These are phyloP conservation scores for Melanchra persicariae DNA, from an alignment of 2,888 invertebrate genomes.

Conservation along the genomic window DNA sequence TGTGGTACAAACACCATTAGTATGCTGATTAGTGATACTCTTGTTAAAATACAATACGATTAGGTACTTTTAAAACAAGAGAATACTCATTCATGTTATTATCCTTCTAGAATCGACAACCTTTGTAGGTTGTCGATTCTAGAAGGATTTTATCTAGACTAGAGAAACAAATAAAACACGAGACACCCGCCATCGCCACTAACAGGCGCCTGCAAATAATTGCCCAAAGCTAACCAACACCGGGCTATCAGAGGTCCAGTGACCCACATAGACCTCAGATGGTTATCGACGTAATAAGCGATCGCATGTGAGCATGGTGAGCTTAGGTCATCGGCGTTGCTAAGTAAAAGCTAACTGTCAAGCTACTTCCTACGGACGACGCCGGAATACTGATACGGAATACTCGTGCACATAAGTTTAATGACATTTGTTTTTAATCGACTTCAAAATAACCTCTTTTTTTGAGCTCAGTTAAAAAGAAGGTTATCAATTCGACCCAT, in stretches of 20 bases:
- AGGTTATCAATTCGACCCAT: too few relatives aligned
- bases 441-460: too few relatives aligned
- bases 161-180: conserved; percentile 13
- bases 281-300: conserved; percentile 53
- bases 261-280: conserved; percentile 53
- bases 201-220: conserved; percentile 48
- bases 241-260: conserved; percentile 44
- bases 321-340: conserved; percentile 75
- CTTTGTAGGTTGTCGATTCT: too few relatives aligned
- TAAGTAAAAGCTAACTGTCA: conserved; percentile 79
- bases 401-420: conserved; percentile 61
- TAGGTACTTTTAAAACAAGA: too few relatives aligned
- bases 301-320: conserved; percentile 49
- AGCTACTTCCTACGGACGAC: conserved; percentile 71
- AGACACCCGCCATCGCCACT: conserved; percentile 8
- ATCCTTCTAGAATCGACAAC: too few relatives aligned
- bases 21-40: too few relatives aligned
- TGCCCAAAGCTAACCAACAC: conserved; percentile 27
- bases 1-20: too few relatives aligned
- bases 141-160: too few relatives aligned
- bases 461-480: too few relatives aligned
- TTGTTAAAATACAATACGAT: too few relatives aligned
- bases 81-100: too few relatives aligned
- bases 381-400: conserved; percentile 72
- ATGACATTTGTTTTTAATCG: conserved; percentile 30